A percentile compares a stretch with the other conserved stretches of the same genome.
Conservation (phyloP, 2,888 invertebrate species). For the Spatulosminthurus flaviceps region DNA sequence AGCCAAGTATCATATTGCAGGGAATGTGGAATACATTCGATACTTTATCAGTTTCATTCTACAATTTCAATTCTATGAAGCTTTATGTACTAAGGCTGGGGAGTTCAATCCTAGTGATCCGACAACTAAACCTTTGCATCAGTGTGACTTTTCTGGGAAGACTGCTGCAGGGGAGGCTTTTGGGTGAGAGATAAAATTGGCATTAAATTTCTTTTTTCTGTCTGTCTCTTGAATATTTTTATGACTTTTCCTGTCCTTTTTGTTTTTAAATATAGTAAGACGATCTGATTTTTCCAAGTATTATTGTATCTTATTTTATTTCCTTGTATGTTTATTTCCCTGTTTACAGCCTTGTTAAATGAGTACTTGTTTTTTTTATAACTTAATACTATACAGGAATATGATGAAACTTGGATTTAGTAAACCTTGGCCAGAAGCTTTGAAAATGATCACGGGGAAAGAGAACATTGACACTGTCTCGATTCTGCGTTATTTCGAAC, state of each 20-base stretch:
- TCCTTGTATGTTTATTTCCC: too few relatives aligned
- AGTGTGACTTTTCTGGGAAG: slow-evolving; percentile 68
- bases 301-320: too few relatives aligned
- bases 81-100: slow-evolving; percentile 67
- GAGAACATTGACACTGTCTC: slow-evolving; percentile 42
- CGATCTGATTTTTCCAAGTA: too few relatives aligned
- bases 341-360: neutral
- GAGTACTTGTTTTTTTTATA: neutral
- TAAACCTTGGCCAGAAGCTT: slow-evolving; percentile 51
- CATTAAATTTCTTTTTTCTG: neutral
- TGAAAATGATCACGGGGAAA: slow-evolving; percentile 42
- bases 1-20: slow-evolving; percentile 66
- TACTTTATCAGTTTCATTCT: slow-evolving; percentile 65
- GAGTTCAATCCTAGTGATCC: slow-evolving; percentile 64
- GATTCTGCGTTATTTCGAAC: slow-evolving; percentile 51
- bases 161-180: slow-evolving; percentile 66
- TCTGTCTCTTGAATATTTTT: neutral
- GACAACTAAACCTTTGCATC: slow-evolving; percentile 66
- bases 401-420: slow-evolving; percentile 43
- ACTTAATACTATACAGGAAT: slow-evolving; percentile 19
- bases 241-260: too few relatives aligned
- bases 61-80: slow-evolving; percentile 69
- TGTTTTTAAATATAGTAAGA: too few relatives aligned
- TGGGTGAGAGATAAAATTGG: slow-evolving; percentile 64
- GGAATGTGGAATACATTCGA: slow-evolving; percentile 64